Evolutionary conservation across 2,797 vertebrate genomes (phyloP).

Genomic region (Okamejei kenojei): DNA sequence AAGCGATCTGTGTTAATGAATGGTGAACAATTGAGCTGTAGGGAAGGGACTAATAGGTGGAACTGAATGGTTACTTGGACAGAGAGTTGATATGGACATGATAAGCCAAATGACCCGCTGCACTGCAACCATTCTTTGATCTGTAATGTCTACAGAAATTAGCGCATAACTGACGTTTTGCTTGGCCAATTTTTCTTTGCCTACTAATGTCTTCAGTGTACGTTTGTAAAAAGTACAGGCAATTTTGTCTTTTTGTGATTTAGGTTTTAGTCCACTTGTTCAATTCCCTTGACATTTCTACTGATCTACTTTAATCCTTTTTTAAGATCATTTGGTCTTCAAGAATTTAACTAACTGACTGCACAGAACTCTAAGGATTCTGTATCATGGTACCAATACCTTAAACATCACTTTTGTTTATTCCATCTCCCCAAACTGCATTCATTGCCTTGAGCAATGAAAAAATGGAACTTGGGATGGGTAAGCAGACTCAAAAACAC

Average conservation of each 20-base stretch:
- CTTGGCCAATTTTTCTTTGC: neutral
- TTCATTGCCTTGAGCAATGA: neutral
- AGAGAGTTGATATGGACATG: no score
- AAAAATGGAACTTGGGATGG: conserved; percentile 12
- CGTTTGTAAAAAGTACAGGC: neutral
- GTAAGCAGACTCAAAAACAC: neutral
- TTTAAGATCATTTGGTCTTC: neutral
- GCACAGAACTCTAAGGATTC: neutral
- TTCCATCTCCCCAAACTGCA: conserved; percentile 2
- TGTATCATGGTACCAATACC: neutral
- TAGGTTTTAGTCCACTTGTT: neutral
- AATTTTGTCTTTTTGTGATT: neutral
- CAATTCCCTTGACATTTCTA: neutral
- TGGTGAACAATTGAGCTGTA: no score
- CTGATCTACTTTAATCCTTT: conserved; percentile 19
- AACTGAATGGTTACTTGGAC: no score
- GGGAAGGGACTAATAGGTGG: no score
- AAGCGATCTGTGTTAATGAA: no score
- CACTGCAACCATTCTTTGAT: no score
- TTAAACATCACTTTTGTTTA: neutral
- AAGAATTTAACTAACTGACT: conserved; percentile 11
- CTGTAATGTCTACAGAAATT: neutral
- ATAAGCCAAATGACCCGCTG: no score
- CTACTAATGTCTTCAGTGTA: neutral
- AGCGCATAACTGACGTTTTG: neutral